Conservation (phyloP, 2,888 invertebrate genomes). For the Lasioglossum lativentre region DNA sequence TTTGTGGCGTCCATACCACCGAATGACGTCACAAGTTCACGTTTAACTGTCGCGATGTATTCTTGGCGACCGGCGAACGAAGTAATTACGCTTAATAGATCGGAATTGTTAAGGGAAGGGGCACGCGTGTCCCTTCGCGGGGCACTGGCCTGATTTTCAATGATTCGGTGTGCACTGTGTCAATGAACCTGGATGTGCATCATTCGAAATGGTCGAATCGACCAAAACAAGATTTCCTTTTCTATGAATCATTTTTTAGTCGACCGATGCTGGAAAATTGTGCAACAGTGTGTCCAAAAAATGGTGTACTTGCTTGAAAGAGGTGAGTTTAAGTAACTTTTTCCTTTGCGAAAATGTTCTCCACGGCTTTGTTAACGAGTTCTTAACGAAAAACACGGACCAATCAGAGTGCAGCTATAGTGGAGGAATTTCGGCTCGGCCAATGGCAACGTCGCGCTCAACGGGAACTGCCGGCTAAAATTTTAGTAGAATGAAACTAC, state of each 20-base stretch:
- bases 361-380: no score
- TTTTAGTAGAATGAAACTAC: no score
- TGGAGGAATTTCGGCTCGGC: no score
- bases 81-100: constrained; percentile 52
- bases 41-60: constrained; percentile 33
- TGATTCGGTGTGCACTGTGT: constrained; percentile 1
- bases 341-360: no score
- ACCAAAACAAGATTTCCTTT: background rate
- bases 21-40: constrained; percentile 31
- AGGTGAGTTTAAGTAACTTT: no score
- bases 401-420: no score
- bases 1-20: background rate
- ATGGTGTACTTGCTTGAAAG: no score
- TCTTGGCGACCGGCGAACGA: constrained; percentile 36
- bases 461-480: no score
- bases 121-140: constrained; percentile 39
- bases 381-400: no score
- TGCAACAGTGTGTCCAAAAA: no score
- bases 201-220: background rate
- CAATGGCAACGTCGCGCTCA: no score
- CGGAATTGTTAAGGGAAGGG: constrained; percentile 55
- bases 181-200: background rate
- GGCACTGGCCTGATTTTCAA: constrained; percentile 60
- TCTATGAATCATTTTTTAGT: background rate
- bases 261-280: no score